These are phyloP conservation scores for Aphis gossypii DNA, from an alignment of 1,140 invertebrate genomes.

Conservation along the genomic window DNA sequence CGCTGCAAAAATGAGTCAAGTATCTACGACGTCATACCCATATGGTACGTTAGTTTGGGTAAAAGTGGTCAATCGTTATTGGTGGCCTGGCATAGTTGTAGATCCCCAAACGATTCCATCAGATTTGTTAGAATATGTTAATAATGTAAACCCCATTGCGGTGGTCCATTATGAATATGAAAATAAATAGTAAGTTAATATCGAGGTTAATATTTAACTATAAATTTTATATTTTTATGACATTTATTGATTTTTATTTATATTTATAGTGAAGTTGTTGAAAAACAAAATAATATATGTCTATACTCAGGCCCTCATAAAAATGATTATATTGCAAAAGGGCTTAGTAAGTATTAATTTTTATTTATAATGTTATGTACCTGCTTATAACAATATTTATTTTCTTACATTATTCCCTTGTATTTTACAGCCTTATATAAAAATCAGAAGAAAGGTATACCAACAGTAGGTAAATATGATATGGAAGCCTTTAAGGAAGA, in stretches of 20 bases:
- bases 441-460: not conserved
- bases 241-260: not conserved
- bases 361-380: not conserved
- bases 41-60: not conserved
- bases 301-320: not conserved
- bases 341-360: not conserved
- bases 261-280: not conserved
- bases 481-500: not conserved
- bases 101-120: not conserved
- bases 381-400: not conserved
- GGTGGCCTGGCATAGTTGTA: slow-evolving; percentile 1
- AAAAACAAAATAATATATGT: not conserved
- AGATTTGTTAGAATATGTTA: too few relatives aligned
- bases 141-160: not conserved
- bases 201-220: too few relatives aligned
- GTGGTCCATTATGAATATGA: not conserved
- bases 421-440: not conserved
- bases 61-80: not conserved
- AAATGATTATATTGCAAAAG: not conserved
- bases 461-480: not conserved
- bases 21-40: not conserved
- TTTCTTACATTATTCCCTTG: not conserved
- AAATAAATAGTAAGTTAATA: not conserved
- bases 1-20: not conserved
- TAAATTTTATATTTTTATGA: not conserved